These are phyloP conservation scores for Trinorchestia longiramus DNA, from an alignment of 1,140 invertebrate species.

Conservation along the genomic window DNA sequence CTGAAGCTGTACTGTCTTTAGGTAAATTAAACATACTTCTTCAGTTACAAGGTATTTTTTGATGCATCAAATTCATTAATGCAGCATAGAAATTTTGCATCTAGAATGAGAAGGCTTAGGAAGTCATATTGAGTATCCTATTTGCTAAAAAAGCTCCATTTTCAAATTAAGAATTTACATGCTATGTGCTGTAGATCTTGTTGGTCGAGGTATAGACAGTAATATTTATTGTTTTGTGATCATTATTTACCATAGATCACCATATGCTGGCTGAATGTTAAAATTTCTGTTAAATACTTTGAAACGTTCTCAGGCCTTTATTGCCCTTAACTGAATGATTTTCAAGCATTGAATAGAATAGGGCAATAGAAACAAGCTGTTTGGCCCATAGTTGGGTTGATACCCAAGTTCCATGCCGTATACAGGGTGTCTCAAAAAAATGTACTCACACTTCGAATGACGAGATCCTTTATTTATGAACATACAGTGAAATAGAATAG, in stretches of 20 bases:
- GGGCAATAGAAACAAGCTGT: too few species aligned
- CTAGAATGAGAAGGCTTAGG: neutral
- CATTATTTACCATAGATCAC: neutral
- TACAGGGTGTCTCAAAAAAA: too few species aligned
- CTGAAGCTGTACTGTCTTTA: neutral
- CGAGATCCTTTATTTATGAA: too few species aligned
- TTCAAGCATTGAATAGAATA: too few species aligned
- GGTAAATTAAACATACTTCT: neutral
- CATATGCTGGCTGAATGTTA: neutral
- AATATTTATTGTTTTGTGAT: neutral
- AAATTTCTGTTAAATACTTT: too few species aligned
- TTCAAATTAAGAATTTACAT: neutral
- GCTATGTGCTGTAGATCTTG: neutral
- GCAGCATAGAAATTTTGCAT: neutral
- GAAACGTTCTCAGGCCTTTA: too few species aligned
- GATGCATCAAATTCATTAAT: neutral
- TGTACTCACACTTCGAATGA: too few species aligned
- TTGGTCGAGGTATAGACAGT: neutral
- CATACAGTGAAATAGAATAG: too few species aligned
- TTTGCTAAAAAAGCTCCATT: neutral
- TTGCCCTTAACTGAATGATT: too few species aligned
- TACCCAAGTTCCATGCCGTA: too few species aligned
- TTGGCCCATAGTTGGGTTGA: too few species aligned
- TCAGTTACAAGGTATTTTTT: neutral
- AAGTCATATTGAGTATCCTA: neutral